Conservation (phyloP, 2,888 invertebrate species). For the Latheticus oryzae region DNA sequence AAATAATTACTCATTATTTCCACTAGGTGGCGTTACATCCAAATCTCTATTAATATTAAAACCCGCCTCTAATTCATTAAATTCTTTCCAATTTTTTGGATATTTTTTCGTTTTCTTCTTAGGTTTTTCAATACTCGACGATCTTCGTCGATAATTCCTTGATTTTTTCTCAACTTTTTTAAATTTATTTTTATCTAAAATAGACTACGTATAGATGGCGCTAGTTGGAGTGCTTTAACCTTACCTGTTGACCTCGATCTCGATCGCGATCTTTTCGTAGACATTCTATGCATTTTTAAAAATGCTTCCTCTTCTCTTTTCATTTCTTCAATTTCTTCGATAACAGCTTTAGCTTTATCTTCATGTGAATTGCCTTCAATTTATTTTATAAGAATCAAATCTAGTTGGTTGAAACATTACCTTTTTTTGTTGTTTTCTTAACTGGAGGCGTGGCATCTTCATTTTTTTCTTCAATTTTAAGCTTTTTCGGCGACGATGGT, state of each 20-base stretch:
- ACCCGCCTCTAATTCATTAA: slow-evolving; percentile 44
- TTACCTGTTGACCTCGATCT: slow-evolving; percentile 21
- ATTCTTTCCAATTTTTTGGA: slow-evolving; percentile 56
- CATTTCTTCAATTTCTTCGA: slow-evolving; percentile 62
- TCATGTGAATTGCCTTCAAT: slow-evolving; percentile 12
- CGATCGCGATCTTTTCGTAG: slow-evolving; percentile 35
- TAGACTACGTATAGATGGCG: neutral
- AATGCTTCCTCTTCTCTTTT: slow-evolving; percentile 51
- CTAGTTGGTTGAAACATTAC: no score
- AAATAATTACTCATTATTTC: slow-evolving; percentile 46
- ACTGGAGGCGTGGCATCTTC: slow-evolving; percentile 7
- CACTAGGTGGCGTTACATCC: slow-evolving; percentile 8
- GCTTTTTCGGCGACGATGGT: slow-evolving; percentile 42
- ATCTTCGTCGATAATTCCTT: slow-evolving; percentile 50
- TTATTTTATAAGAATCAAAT: slow-evolving; percentile 1
- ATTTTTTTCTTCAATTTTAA: slow-evolving; percentile 45
- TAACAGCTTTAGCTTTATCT: slow-evolving; percentile 58
- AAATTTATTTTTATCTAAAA: slow-evolving; percentile 31
- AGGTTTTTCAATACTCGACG: slow-evolving; percentile 43
- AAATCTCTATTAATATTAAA: slow-evolving; percentile 32
- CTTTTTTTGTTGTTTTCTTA: slow-evolving; percentile 31
- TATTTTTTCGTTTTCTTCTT: slow-evolving; percentile 43
- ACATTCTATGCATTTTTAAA: slow-evolving; percentile 27
- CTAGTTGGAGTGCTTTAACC: neutral
- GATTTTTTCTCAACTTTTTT: slow-evolving; percentile 51